phyloP scores from a whole-genome alignment of 2,113 vertebrate genomes.

The Laticauda laticaudata region DNA sequence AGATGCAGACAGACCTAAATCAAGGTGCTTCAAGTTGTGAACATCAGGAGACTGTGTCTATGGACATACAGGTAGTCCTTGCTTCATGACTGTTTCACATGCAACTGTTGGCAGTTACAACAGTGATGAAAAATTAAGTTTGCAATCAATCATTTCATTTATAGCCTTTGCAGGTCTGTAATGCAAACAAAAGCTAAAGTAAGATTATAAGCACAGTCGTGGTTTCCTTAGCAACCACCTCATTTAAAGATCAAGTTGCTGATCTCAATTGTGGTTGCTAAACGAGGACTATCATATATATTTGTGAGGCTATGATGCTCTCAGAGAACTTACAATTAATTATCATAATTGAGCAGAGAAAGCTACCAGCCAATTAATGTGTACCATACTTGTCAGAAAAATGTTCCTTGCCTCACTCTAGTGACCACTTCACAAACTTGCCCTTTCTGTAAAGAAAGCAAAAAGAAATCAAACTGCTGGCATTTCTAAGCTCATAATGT shows the following conservation, averaged over 20 bases:
- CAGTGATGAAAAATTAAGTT: neutral
- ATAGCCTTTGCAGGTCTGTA: neutral
- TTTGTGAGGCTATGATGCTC: neutral
- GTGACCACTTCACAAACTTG: neutral
- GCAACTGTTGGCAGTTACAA: neutral
- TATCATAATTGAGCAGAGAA: neutral
- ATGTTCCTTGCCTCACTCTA: neutral
- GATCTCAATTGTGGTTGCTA: neutral
- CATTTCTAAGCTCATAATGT: neutral
- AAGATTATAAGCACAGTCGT: neutral
- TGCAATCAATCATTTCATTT: neutral
- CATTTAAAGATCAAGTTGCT: neutral
- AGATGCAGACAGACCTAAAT: neutral
- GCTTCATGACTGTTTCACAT: neutral
- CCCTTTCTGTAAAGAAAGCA: neutral
- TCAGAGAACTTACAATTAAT: neutral
- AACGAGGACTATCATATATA: neutral
- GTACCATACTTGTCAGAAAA: neutral
- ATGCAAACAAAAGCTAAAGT: neutral
- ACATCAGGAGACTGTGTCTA: neutral
- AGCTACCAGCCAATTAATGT: neutral
- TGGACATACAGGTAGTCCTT: neutral
- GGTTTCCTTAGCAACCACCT: neutral
- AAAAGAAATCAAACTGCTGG: neutral
- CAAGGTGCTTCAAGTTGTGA: neutral